phyloP scores from a whole-genome alignment of 2,888 invertebrate species.

The Acleris emargana region DNA sequence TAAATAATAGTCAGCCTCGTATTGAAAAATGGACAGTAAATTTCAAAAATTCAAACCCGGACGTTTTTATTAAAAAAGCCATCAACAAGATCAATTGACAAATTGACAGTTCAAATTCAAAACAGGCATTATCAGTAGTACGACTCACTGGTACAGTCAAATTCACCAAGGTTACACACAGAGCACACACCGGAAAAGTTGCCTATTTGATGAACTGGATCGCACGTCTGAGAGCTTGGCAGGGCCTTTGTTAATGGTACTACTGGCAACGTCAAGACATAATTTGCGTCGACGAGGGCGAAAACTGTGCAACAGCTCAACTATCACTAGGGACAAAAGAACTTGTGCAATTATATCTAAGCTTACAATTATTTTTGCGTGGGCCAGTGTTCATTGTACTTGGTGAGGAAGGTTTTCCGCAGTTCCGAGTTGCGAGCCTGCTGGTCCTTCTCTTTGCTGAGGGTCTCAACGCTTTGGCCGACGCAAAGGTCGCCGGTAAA shows the following conservation, averaged over 20 bases:
- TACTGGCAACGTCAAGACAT: constrained; percentile 2
- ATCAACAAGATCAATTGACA: constrained; percentile 7
- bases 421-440: constrained; percentile 86
- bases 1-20: constrained; percentile 24
- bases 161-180: not conserved
- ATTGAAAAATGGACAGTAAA: constrained; percentile 5
- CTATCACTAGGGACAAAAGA: constrained; percentile 48
- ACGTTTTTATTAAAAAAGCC: constrained; percentile 6
- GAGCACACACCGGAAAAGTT: too few relatives aligned
- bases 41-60: constrained; percentile 3
- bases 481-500: constrained; percentile 84
- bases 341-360: constrained; percentile 45
- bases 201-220: too few relatives aligned
- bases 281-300: constrained; percentile 2
- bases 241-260: not conserved
- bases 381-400: constrained; percentile 79
- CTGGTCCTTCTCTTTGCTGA: constrained; percentile 86
- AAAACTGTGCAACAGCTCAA: constrained; percentile 35
- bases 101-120: constrained; percentile 1
- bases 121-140: not conserved
- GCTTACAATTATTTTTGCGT: constrained; percentile 66
- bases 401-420: constrained; percentile 80
- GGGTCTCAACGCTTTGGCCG: constrained; percentile 82
- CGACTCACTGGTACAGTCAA: not conserved
- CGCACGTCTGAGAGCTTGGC: too few relatives aligned